These are phyloP conservation scores for Terrapene triunguis DNA, from an alignment of 2,113 vertebrate genomes.

Conservation along the genomic window DNA sequence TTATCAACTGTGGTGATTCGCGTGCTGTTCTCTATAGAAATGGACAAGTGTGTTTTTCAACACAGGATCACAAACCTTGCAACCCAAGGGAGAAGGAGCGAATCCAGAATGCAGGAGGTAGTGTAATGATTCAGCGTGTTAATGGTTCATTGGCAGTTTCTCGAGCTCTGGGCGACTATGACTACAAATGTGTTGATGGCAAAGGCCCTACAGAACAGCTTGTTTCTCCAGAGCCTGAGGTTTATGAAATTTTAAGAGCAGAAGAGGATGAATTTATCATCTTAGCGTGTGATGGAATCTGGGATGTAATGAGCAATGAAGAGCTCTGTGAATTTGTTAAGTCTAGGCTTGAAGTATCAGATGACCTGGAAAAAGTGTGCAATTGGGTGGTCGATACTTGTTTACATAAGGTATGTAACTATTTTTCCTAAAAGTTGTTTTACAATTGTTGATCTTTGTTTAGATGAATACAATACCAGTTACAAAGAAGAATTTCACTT, in stretches of 20 bases:
- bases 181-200: constrained; percentile 99
- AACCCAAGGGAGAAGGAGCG: constrained; percentile 97
- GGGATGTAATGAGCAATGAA: constrained; percentile 99
- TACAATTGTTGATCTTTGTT: background rate
- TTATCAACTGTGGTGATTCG: constrained; percentile 99
- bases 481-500: background rate
- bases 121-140: constrained; percentile 98
- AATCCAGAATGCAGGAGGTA: constrained; percentile 98
- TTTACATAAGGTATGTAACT: constrained; percentile 95
- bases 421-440: constrained; percentile 27
- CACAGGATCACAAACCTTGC: constrained; percentile 98
- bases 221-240: constrained; percentile 98
- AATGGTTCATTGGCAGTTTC: constrained; percentile 98
- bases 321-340: constrained; percentile 98
- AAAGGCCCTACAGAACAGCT: constrained; percentile 98
- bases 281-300: constrained; percentile 98
- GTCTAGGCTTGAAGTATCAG: constrained; percentile 94
- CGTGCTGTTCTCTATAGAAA: constrained; percentile 94
- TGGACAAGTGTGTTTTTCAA: constrained; percentile 95
- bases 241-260: constrained; percentile 92
- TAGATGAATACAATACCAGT: background rate
- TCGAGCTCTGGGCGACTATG: constrained; percentile 97
- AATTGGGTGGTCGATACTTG: constrained; percentile 99
- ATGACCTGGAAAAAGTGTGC: constrained; percentile 98
- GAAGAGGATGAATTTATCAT: constrained; percentile 97